A percentile compares a stretch with the other conserved stretches of the same genome.
Conservation (phyloP, 2,888 invertebrate species). For the Noctua comes region DNA sequence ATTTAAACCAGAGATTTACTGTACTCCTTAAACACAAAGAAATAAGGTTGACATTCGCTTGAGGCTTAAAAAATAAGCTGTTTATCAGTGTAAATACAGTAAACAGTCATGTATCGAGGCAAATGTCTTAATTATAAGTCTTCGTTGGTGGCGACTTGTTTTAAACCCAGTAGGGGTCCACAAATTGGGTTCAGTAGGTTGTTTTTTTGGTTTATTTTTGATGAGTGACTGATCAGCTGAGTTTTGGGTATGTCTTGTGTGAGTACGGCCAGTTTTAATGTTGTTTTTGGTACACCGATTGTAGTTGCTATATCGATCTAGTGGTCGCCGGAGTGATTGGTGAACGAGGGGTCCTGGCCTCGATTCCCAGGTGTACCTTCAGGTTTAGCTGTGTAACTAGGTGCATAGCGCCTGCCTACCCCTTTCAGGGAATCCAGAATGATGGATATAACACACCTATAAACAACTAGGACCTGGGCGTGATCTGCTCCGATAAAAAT, state of each 20-base stretch:
- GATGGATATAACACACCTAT: background rate
- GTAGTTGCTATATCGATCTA: background rate
- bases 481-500: no score
- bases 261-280: background rate
- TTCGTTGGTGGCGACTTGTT: constrained; percentile 80
- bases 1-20: background rate
- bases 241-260: background rate
- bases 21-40: accelerated
- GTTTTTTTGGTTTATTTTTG: constrained; percentile 17
- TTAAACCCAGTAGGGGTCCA: constrained; percentile 47
- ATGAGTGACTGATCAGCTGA: constrained; percentile 13
- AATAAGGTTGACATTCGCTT: background rate
- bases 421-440: background rate
- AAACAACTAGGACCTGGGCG: no score
- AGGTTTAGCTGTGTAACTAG: background rate
- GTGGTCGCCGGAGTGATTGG: background rate
- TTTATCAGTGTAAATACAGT: constrained; percentile 46
- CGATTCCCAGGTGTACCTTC: background rate
- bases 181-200: constrained; percentile 42
- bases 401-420: background rate
- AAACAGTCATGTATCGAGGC: constrained; percentile 66
- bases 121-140: constrained; percentile 84
- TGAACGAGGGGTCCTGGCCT: background rate
- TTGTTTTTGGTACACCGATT: background rate
- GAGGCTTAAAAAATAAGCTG: constrained; percentile 3